phyloP scores from a whole-genome alignment of 2,888 invertebrate genomes.

The Nycteola revayana region DNA sequence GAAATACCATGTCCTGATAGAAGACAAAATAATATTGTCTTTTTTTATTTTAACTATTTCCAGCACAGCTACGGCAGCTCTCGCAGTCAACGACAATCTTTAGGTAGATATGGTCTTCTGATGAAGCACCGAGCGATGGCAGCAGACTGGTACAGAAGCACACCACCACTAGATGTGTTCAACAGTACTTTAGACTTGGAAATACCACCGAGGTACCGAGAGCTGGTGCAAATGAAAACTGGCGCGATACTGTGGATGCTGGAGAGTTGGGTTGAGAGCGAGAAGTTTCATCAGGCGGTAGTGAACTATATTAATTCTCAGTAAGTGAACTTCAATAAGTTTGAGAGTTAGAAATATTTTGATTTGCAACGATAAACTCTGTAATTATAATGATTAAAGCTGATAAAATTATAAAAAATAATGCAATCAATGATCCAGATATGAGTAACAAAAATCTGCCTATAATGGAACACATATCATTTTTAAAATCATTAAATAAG shows the following conservation, averaged over 20 bases:
- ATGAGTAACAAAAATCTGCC: too few species aligned
- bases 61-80: conserved; percentile 53
- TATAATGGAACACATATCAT: too few species aligned
- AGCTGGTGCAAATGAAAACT: conserved; percentile 67
- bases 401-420: too few species aligned
- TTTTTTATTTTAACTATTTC: too few species aligned
- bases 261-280: conserved; percentile 67
- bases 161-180: conserved; percentile 56
- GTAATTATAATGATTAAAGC: too few species aligned
- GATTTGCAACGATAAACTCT: too few species aligned
- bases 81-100: conserved; percentile 27
- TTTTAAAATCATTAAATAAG: too few species aligned
- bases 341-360: too few species aligned
- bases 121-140: conserved; percentile 67
- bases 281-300: conserved; percentile 56
- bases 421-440: too few species aligned
- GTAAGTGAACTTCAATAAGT: too few species aligned
- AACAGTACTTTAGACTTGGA: conserved; percentile 58
- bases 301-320: conserved; percentile 63
- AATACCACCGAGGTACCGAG: conserved; percentile 55
- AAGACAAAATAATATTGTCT: too few species aligned
- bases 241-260: conserved; percentile 73
- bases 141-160: conserved; percentile 56
- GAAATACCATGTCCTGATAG: too few species aligned
- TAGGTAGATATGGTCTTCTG: conserved; percentile 53